phyloP scores from a whole-genome alignment of 2,113 vertebrate species.

The Chiloscyllium plagiosum region DNA sequence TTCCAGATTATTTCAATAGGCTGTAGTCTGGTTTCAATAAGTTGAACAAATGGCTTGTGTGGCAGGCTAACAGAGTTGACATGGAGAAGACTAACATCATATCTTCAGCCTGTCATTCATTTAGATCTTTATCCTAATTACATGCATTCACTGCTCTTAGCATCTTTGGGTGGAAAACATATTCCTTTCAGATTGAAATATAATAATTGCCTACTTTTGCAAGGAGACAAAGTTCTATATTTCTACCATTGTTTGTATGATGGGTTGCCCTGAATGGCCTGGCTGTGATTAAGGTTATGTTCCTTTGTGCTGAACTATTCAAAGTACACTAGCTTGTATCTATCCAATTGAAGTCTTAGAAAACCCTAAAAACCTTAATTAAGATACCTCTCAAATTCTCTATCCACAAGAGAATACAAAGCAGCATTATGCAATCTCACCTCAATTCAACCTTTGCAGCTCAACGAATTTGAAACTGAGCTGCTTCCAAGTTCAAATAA shows the following conservation, averaged over 20 bases:
- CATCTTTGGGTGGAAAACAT: too few relatives aligned
- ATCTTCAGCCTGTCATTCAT: too few relatives aligned
- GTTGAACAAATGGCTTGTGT: not conserved
- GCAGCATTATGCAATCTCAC: not conserved
- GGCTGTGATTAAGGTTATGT: too few relatives aligned
- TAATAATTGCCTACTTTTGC: too few relatives aligned
- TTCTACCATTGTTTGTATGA: too few relatives aligned
- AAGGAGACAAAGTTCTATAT: too few relatives aligned
- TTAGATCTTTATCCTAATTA: too few relatives aligned
- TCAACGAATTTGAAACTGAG: not conserved
- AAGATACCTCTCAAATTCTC: not conserved
- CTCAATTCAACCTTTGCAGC: not conserved
- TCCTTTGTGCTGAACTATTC: too few relatives aligned
- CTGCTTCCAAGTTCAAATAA: not conserved
- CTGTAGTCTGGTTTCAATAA: not conserved
- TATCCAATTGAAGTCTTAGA: not conserved
- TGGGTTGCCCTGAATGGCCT: too few relatives aligned
- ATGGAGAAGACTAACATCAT: too few relatives aligned
- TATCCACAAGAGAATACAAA: not conserved
- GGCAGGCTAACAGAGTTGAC: not conserved
- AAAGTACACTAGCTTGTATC: not conserved
- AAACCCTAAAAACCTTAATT: not conserved
- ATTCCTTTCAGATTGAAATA: too few relatives aligned
- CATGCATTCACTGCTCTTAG: too few relatives aligned
- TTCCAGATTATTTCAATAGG: not conserved